Base-by-base conservation (phyloP, 2,797 vertebrate genomes). In the Jordanella pulchra region DNA sequence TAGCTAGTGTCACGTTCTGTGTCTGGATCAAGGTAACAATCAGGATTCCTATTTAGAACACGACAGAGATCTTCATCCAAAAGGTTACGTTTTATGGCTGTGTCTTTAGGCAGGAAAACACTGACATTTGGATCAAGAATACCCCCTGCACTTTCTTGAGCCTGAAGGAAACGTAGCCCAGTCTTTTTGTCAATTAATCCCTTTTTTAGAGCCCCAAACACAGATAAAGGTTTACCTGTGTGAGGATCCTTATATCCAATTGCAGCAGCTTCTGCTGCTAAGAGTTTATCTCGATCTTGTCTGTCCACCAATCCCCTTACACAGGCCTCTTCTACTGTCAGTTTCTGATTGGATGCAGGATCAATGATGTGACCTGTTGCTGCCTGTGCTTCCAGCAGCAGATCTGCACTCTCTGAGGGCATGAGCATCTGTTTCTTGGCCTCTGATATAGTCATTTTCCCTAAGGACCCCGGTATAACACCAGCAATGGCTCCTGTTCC, bases 281-380 rank as follows among this genome's bases (percentile, higher is more conserved):
- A 93, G 44, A 97, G 93, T 90, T 78, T 76, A 0, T 84, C 83
- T 68, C 70, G 66, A 67, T 87, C 82, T 1, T 21, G 63, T 14
- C 4, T 79, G 14, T 86, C 86, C 48, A 89, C 85, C 23, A 89
- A 50, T 42, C 79, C 55, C 70, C 12, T 74, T 9, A 44, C 48
- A 83, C 83, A 87, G 48, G 88, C 88, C 48, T 89, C 88, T 18
- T 88, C 82, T 56, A 89, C 88, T 42, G 83, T 87, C 7, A 86
- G 45, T 28, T 82, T 90, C 79, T 95, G 92, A 42, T 96, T 96
- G 30, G 86, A 88, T 35, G 88, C 93, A 0, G 94, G 93, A 63
- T 97, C 96, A 81, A 96, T 96, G 72, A 97, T 93, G 0, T 96
- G 94, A 45, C 96, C 96, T 2, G 96, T 97, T 32, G 96, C 96